Percentiles rank a stretch among this genome's conserved stretches.
Evolutionary conservation across 37 sponge, comb jelly and placozoan genomes (phyloP).

Genomic region (Dysidea cf. avara): DNA sequence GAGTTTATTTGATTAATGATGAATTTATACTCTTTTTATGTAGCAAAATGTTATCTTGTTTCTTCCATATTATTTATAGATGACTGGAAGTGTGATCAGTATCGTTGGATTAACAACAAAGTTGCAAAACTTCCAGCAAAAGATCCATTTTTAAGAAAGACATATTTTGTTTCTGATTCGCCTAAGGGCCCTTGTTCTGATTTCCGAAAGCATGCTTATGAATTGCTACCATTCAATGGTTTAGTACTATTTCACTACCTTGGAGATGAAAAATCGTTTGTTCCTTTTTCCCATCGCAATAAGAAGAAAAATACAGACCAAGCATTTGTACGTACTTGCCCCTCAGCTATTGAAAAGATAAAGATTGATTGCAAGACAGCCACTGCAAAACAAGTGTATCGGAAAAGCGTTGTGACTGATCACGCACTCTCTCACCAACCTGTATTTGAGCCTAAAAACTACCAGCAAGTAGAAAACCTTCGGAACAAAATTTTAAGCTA

Average conservation of each 20-base stretch:
- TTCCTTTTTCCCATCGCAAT: conserved; percentile 37
- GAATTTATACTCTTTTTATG: no score
- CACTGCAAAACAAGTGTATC: conserved; percentile 24
- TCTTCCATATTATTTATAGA: conserved; percentile 14
- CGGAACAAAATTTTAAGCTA: background rate
- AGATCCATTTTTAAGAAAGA: conserved; percentile 38
- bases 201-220: conserved; percentile 42
- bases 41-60: no score
- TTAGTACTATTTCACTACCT: conserved; percentile 41
- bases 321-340: conserved; percentile 18
- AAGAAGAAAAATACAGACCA: background rate
- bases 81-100: conserved; percentile 46
- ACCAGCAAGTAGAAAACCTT: conserved; percentile 35
- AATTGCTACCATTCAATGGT: conserved; percentile 32
- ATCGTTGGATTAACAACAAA: conserved; percentile 30
- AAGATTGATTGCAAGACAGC: conserved; percentile 16
- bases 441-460: conserved; percentile 22
- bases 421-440: background rate
- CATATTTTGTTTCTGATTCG: conserved; percentile 33
- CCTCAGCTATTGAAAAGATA: conserved; percentile 5
- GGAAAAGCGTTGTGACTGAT: conserved; percentile 3
- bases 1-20: no score
- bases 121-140: conserved; percentile 47
- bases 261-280: conserved; percentile 42
- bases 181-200: conserved; percentile 38